Percentiles rank a stretch among this genome's conserved stretches.
Evolutionary conservation across 2,888 invertebrate genomes (phyloP).

Genomic region (Tanypteryx hageni): DNA sequence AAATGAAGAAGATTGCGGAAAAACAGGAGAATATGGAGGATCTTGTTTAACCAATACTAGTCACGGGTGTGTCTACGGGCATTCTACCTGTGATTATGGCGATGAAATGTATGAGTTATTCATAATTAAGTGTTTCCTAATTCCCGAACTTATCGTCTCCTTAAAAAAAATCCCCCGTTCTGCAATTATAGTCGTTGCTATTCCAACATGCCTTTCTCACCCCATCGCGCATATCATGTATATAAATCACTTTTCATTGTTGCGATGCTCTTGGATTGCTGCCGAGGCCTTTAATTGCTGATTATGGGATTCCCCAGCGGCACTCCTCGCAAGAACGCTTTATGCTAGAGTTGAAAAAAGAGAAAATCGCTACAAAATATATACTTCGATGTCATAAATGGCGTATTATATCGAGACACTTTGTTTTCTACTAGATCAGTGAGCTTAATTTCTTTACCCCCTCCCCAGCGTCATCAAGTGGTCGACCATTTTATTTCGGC

Average conservation of each 20-base stretch:
- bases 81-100: too few species aligned
- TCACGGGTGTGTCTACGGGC: too few species aligned
- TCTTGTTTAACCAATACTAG: too few species aligned
- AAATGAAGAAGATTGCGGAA: too few species aligned
- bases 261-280: not conserved
- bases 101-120: too few species aligned
- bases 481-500: not conserved
- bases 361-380: not conserved
- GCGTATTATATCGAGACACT: not conserved
- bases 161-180: too few species aligned
- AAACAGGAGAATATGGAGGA: too few species aligned
- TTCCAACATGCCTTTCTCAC: too few species aligned
- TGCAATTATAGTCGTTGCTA: too few species aligned
- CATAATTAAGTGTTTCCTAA: too few species aligned
- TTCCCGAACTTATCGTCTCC: too few species aligned
- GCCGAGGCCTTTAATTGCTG: not conserved
- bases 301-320: not conserved
- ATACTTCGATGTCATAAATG: not conserved
- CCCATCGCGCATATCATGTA: not conserved
- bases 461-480: not conserved
- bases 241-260: not conserved
- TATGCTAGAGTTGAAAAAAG: not conserved
- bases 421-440: not conserved
- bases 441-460: not conserved
- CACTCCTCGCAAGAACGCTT: too few species aligned